Conservation (phyloP, 2,888 invertebrate species). For the Trissonchulus sp. region DNA sequence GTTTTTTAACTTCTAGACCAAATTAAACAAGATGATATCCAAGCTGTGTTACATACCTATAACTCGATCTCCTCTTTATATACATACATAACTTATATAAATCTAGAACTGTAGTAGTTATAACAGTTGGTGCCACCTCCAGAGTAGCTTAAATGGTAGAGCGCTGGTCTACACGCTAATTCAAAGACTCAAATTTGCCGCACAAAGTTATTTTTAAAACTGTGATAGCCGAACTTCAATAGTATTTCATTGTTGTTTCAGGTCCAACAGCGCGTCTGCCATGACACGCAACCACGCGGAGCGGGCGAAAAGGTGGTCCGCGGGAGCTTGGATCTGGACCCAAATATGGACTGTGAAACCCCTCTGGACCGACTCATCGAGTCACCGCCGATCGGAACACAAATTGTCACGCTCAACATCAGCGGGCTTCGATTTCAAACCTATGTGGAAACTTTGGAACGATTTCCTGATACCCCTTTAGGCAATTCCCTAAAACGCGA, state of each 20-base stretch:
- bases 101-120: no score
- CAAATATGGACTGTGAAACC: background rate
- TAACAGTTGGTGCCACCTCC: no score
- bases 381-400: background rate
- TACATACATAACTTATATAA: no score
- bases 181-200: no score
- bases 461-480: constrained; percentile 47
- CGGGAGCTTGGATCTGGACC: background rate
- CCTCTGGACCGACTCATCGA: background rate
- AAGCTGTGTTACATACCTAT: no score
- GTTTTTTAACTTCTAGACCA: no score
- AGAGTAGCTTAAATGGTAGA: no score
- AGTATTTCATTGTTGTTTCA: background rate
- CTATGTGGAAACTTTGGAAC: constrained; percentile 42
- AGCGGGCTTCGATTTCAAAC: constrained; percentile 48
- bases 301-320: background rate
- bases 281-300: background rate
- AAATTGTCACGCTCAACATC: constrained; percentile 48
- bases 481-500: constrained; percentile 44
- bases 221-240: no score
- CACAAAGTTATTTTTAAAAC: no score
- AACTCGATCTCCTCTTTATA: no score
- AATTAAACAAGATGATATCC: no score
- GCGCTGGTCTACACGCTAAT: no score
- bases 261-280: background rate